Percentiles rank a stretch among this genome's conserved stretches.
Conservation (phyloP, 1,140 invertebrate genomes). For the Heliconius himera region DNA sequence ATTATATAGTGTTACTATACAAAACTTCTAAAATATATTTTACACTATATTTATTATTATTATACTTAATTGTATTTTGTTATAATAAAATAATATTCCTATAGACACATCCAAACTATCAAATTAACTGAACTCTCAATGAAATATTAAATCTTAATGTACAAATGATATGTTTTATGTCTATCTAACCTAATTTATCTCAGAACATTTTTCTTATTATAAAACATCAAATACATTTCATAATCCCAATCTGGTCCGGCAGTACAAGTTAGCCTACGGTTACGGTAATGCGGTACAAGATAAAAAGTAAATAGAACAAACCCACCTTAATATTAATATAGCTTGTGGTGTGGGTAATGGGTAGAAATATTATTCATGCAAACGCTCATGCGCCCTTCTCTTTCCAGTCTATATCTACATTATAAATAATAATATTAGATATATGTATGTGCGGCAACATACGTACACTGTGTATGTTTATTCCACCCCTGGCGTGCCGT, state of each 20-base stretch:
- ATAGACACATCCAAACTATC: background rate
- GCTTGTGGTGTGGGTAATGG: conserved; percentile 43
- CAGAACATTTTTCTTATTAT: background rate
- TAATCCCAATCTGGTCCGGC: conserved; percentile 10
- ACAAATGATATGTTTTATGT: no score
- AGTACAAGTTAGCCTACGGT: conserved; percentile 26
- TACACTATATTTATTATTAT: no score
- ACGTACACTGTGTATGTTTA: conserved; percentile 36
- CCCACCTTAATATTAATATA: conserved; percentile 44
- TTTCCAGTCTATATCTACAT: conserved; percentile 51
- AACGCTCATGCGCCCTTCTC: conserved; percentile 66
- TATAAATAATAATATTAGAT: conserved; percentile 59
- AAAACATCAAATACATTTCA: conserved; percentile 12
- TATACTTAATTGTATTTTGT: background rate
- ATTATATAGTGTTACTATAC: background rate
- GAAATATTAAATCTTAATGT: background rate
- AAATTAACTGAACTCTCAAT: background rate
- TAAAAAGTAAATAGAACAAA: conserved; percentile 43
- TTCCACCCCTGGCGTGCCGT: conserved; percentile 36
- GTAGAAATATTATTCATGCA: conserved; percentile 59
- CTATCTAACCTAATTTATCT: background rate
- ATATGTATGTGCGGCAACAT: conserved; percentile 38
- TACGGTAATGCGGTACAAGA: conserved; percentile 34
- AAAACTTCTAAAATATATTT: background rate
- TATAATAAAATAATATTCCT: background rate